Conservation (phyloP, 2,888 invertebrate genomes). For the Conops quadrifasciatus region DNA sequence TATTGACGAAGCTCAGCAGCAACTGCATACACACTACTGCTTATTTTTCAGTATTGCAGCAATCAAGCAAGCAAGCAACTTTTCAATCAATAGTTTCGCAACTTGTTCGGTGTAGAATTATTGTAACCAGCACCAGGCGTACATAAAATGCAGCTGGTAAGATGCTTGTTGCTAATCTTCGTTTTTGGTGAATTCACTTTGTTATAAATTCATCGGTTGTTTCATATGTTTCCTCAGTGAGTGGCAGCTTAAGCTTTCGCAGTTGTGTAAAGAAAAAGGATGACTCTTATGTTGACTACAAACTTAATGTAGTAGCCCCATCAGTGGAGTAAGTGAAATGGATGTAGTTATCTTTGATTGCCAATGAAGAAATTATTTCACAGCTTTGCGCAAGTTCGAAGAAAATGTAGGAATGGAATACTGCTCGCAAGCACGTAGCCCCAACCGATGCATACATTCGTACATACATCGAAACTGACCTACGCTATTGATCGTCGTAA, state of each 20-base stretch:
- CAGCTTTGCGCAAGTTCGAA: slow-evolving; percentile 8
- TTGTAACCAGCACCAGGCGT: slow-evolving; percentile 62
- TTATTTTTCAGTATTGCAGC: too few species aligned
- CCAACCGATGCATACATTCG: background rate
- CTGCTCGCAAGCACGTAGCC: background rate
- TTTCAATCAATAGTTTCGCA: slow-evolving; percentile 54
- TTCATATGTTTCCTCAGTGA: too few species aligned
- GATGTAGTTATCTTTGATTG: background rate
- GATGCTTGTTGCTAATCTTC: slow-evolving; percentile 24
- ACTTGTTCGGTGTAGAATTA: slow-evolving; percentile 64
- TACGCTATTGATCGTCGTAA: slow-evolving; percentile 12
- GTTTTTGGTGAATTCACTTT: slow-evolving; percentile 17
- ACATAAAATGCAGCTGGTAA: slow-evolving; percentile 46
- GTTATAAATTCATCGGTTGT: slow-evolving; percentile 12
- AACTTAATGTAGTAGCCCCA: background rate
- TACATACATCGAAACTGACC: slow-evolving; percentile 20
- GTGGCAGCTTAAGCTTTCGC: slow-evolving; percentile 10
- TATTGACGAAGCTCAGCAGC: too few species aligned
- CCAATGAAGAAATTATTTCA: background rate
- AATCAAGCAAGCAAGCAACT: background rate
- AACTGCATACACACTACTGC: too few species aligned
- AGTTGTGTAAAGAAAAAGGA: slow-evolving; percentile 1
- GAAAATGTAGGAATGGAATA: background rate
- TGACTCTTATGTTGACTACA: background rate
- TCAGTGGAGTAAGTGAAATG: background rate